Evolutionary conservation across 92 coral and sea anemone species (phyloP).

Genomic region (Desmophyllum pertusum): DNA sequence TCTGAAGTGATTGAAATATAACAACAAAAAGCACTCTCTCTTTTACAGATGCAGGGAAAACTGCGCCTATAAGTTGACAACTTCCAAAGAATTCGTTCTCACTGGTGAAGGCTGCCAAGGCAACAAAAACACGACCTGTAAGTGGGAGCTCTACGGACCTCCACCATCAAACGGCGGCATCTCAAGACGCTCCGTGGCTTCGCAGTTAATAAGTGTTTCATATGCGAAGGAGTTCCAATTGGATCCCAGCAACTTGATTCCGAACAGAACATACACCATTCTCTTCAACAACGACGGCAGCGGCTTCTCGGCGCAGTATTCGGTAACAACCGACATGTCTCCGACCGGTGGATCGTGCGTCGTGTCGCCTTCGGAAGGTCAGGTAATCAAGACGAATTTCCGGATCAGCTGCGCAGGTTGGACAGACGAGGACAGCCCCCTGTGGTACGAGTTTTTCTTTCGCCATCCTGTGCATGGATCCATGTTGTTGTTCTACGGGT

Average conservation of each 20-base stretch:
- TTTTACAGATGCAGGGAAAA: slow-evolving; percentile 61
- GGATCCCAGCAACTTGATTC: slow-evolving; percentile 22
- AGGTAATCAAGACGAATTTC: slow-evolving; percentile 59
- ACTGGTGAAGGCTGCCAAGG: slow-evolving; percentile 34
- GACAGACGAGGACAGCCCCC: slow-evolving; percentile 80
- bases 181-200: slow-evolving; percentile 10
- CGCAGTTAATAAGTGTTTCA: not conserved
- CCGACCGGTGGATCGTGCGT: slow-evolving; percentile 61
- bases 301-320: slow-evolving; percentile 20
- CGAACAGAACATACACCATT: slow-evolving; percentile 41
- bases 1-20: not conserved
- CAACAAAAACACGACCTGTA: slow-evolving; percentile 28
- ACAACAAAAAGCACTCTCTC: not conserved
- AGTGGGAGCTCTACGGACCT: slow-evolving; percentile 39
- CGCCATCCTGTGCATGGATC: slow-evolving; percentile 40
- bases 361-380: slow-evolving; percentile 60
- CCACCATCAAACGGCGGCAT: slow-evolving; percentile 7
- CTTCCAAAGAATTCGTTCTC: slow-evolving; percentile 46
- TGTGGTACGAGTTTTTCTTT: slow-evolving; percentile 75
- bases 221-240: slow-evolving; percentile 24
- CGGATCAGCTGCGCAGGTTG: slow-evolving; percentile 64
- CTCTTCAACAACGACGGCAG: not conserved
- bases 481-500: slow-evolving; percentile 66
- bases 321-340: slow-evolving; percentile 34
- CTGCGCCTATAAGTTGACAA: slow-evolving; percentile 56